phyloP scores from a whole-genome alignment of 2,888 invertebrate species.

The Villa cingulata region DNA sequence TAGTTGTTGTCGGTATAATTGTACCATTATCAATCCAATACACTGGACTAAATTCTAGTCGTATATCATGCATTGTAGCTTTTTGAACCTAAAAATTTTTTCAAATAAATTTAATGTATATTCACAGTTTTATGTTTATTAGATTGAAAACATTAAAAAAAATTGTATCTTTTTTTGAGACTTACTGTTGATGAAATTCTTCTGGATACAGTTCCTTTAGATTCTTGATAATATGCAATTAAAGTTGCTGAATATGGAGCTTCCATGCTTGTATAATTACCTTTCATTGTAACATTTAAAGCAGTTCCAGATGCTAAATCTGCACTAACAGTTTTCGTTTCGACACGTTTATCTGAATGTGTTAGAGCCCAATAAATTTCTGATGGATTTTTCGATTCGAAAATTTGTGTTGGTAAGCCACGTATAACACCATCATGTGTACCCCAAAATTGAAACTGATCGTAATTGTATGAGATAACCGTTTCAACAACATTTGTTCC shows the following conservation, averaged over 20 bases:
- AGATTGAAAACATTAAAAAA: neutral
- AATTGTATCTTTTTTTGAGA: neutral
- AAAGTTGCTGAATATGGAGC: constrained; percentile 60
- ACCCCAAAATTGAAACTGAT: constrained; percentile 66
- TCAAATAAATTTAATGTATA: neutral
- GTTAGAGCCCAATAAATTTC: constrained; percentile 59
- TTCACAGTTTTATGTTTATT: no score
- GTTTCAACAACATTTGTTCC: constrained; percentile 51
- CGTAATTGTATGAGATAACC: constrained; percentile 57
- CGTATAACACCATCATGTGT: constrained; percentile 46
- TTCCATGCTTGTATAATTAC: constrained; percentile 58
- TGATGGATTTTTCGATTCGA: constrained; percentile 33
- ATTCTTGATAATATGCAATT: constrained; percentile 41
- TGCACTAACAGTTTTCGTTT: constrained; percentile 43
- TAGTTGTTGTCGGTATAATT: constrained; percentile 61
- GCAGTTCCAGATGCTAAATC: constrained; percentile 64
- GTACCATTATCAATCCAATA: constrained; percentile 64
- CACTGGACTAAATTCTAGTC: constrained; percentile 57
- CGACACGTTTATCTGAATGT: constrained; percentile 40
- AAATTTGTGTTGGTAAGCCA: constrained; percentile 30
- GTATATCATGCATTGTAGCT: constrained; percentile 51
- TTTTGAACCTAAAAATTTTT: constrained; percentile 40
- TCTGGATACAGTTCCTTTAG: constrained; percentile 28
- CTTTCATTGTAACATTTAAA: constrained; percentile 64
- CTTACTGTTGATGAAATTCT: constrained; percentile 30